Percentiles rank a stretch among this genome's conserved stretches.
phyloP scores from a whole-genome alignment of 2,888 invertebrate genomes.

The Troides aeacus region DNA sequence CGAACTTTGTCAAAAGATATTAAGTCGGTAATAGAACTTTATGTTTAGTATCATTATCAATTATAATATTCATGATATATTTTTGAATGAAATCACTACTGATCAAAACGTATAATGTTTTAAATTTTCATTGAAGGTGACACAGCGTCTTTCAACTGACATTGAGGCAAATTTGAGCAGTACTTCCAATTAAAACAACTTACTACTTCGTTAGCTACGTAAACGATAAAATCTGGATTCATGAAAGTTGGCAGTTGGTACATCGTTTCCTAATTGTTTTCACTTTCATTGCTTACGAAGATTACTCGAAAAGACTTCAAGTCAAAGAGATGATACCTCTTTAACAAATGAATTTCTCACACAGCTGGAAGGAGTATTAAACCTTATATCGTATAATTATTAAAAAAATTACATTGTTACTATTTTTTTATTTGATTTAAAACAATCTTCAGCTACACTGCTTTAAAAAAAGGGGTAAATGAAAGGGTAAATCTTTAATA shows the following conservation, averaged over 20 bases:
- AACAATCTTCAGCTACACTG: conserved; percentile 24
- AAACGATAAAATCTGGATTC: conserved; percentile 40
- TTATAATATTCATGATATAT: too few species aligned
- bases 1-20: too few species aligned
- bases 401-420: conserved; percentile 22
- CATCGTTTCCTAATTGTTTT: conserved; percentile 69
- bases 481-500: conserved; percentile 27
- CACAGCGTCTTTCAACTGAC: conserved; percentile 2
- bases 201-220: conserved; percentile 38
- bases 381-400: conserved; percentile 8
- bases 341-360: conserved; percentile 63
- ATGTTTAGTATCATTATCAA: too few species aligned
- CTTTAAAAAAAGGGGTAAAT: conserved; percentile 25
- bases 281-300: conserved; percentile 65
- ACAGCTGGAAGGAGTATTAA: conserved; percentile 57
- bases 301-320: conserved; percentile 51
- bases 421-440: conserved; percentile 19
- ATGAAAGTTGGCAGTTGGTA: conserved; percentile 58
- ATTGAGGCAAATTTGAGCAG: conserved; percentile 9
- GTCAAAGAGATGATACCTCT: conserved; percentile 58
- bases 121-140: background rate
- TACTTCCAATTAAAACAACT: conserved; percentile 26
- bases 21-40: too few species aligned
- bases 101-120: background rate
- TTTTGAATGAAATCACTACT: too few species aligned